Evolutionary conservation across 2,797 vertebrate genomes (phyloP).

Genomic region (Astyanax mexicanus): DNA sequence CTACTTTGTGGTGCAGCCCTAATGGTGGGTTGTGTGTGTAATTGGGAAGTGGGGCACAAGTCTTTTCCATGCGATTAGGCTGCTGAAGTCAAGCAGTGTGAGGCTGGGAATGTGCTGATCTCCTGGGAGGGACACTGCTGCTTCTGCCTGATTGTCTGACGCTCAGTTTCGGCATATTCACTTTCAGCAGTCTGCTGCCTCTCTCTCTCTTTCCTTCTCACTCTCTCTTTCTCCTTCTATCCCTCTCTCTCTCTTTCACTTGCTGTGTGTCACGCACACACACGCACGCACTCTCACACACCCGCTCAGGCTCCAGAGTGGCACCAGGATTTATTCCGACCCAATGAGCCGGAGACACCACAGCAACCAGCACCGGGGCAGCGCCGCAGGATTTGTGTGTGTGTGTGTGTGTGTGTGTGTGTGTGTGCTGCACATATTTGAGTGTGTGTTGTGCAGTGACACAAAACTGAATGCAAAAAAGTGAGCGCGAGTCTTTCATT

Average conservation of each 20-base stretch:
- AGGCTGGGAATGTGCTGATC: slow-evolving; percentile 2
- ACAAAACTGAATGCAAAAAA: slow-evolving; percentile 62
- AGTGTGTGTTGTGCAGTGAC: slow-evolving; percentile 20
- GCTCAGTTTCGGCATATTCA: slow-evolving; percentile 1
- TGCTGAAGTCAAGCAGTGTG: slow-evolving; percentile 69
- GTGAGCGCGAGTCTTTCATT: slow-evolving; percentile 66
- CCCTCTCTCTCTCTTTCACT: not conserved
- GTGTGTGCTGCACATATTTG: too few species aligned
- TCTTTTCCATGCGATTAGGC: slow-evolving; percentile 71
- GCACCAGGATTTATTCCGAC: slow-evolving; percentile 73
- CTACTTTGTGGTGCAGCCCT: not conserved
- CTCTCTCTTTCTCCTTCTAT: slow-evolving; percentile 7
- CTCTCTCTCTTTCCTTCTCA: not conserved
- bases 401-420: slow-evolving; percentile 2
- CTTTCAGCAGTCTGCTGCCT: not conserved
- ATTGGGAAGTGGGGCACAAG: slow-evolving; percentile 25
- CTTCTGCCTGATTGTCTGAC: not conserved
- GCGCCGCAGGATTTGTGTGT: slow-evolving; percentile 59
- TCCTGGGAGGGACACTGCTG: slow-evolving; percentile 11
- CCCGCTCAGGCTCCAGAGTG: slow-evolving; percentile 36
- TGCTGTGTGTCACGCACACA: not conserved
- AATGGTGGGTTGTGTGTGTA: slow-evolving; percentile 5
- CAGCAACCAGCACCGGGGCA: slow-evolving; percentile 36
- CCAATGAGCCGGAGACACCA: slow-evolving; percentile 64
- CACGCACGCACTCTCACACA: slow-evolving; percentile 25